A percentile compares a stretch with the other conserved stretches of the same genome.
These are phyloP conservation scores for Dioctria linearis DNA, from an alignment of 2,888 invertebrate species.

Conservation along the genomic window DNA sequence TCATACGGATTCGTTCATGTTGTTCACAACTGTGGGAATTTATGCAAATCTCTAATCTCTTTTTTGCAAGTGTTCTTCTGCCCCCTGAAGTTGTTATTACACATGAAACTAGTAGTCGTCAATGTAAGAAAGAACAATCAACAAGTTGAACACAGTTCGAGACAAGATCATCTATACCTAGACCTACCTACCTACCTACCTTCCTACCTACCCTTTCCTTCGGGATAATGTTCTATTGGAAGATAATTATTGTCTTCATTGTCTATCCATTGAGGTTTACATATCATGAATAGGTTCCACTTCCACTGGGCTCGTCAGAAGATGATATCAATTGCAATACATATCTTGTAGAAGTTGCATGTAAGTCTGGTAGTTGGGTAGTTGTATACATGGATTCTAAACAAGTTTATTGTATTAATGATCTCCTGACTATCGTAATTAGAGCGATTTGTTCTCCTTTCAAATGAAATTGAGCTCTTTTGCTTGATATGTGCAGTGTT, in stretches of 20 bases:
- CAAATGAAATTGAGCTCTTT: slow-evolving; percentile 22
- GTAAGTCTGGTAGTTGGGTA: slow-evolving; percentile 15
- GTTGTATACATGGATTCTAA: slow-evolving; percentile 32
- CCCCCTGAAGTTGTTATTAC: neutral
- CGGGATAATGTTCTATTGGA: slow-evolving; percentile 22
- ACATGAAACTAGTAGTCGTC: neutral
- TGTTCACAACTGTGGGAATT: slow-evolving; percentile 19
- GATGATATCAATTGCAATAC: slow-evolving; percentile 6
- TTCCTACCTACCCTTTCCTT: neutral
- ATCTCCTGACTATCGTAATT: slow-evolving; percentile 28
- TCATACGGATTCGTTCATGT: neutral
- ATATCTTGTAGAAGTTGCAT: slow-evolving; percentile 16
- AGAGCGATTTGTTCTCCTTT: slow-evolving; percentile 35
- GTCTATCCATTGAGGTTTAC: slow-evolving; percentile 14
- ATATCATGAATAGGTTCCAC: neutral
- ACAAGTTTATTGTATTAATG: slow-evolving; percentile 21
- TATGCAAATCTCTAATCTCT: neutral
- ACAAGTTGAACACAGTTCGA: too few species aligned
- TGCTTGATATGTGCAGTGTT: neutral
- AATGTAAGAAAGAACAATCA: too few species aligned
- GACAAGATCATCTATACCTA: too few species aligned
- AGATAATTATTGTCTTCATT: slow-evolving; percentile 39
- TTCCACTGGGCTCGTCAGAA: neutral
- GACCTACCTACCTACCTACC: too few species aligned
- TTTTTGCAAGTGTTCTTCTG: neutral